Base-by-base conservation (phyloP, 2,888 invertebrate species). In the Miltochrista miniata region DNA sequence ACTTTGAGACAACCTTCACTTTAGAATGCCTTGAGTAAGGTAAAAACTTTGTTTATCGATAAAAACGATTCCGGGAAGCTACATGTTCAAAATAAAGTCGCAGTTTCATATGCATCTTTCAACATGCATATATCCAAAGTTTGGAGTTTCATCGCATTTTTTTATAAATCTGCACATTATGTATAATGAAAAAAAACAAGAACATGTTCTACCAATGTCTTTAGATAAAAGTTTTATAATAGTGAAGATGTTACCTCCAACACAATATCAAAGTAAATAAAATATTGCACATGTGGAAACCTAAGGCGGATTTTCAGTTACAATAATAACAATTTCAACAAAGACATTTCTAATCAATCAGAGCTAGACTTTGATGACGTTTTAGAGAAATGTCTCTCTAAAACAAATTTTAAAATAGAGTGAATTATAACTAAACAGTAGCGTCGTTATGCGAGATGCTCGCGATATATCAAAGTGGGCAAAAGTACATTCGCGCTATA, bases 401-500 rank as follows among this genome's bases (percentile, higher is more conserved):
- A 14, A 24, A 30, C 9, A 50, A 47, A 53, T 30, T 29, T 9
- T 43, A 53, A 59, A 54, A 45, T 54, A 50, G 38, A 45, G 39
- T 24, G 9, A 33, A 57, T 50, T 45, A 45, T 50, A 54, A 62
- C 58, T 68, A 61, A 67, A 61, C 68, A 81, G 83, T 81, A 81
- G 70, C 85, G 76, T 61, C 74, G 68, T 77, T 86, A 70, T 87
- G 61, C 72, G 45, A 48, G 67, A 61, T 56, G 75, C 64, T 74
- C 81, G 87, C 77, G 65, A 78, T 89, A 89, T 91, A 88, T 91
- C 90, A 90, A 90, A 90, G 90, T 90, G 90, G 90, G 90, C 90
- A 90, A 88, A 87, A 89, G 90, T 91, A 90, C 87, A 85, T 88
- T 87, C 86, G 86, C 87, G 87, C 87, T 89, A 91, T 89, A 90